phyloP scores from a whole-genome alignment of 2,113 vertebrate species.

The Sceloporus undulatus region DNA sequence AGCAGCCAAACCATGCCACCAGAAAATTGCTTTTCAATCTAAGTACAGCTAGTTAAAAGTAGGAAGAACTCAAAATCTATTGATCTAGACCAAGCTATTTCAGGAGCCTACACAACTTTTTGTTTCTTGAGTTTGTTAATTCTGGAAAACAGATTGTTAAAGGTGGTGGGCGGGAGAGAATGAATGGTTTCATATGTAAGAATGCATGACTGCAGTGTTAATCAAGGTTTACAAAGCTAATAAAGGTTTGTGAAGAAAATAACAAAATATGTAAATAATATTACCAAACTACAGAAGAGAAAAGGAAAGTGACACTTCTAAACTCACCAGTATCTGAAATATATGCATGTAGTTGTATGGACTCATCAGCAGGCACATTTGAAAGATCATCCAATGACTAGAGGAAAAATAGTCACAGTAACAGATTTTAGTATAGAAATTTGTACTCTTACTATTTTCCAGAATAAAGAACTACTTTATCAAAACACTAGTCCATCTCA shows the following conservation, averaged over 20 bases:
- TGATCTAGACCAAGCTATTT: not conserved
- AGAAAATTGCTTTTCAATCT: not conserved
- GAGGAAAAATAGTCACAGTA: conserved; percentile 29
- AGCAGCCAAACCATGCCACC: not conserved
- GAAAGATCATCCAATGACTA: conserved; percentile 97
- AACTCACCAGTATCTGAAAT: conserved; percentile 98
- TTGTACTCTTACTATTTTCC: not conserved
- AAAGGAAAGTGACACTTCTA: not conserved
- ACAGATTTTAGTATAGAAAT: not conserved
- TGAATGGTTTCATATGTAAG: conserved; percentile 31
- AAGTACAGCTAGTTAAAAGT: not conserved
- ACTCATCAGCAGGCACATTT: conserved; percentile 90
- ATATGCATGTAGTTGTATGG: conserved; percentile 90
- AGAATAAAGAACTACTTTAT: not conserved
- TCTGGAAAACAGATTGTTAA: not conserved
- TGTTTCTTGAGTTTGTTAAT: not conserved
- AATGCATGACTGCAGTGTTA: not conserved
- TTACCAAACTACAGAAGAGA: not conserved
- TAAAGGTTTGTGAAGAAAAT: conserved; percentile 13
- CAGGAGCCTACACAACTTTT: not conserved
- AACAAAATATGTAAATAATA: not conserved
- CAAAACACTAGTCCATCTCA: not conserved
- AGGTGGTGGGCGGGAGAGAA: not conserved
- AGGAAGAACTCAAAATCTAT: not conserved
- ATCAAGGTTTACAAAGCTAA: not conserved